Base-by-base conservation (phyloP, 1,140 invertebrate genomes). In the Chironomus tepperi region DNA sequence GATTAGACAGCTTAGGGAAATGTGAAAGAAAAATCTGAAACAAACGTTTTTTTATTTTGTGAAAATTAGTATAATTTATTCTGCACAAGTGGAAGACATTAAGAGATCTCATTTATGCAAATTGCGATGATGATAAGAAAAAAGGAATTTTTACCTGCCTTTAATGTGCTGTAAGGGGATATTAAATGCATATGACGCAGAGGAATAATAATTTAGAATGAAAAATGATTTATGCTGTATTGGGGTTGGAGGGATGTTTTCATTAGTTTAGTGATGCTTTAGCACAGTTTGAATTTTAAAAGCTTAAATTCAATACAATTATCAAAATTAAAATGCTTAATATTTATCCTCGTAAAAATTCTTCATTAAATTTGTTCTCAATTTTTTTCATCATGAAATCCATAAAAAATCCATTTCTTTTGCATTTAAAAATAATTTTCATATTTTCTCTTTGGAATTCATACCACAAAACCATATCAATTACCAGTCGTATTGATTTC, bases 21-120 rank as follows among this genome's bases (percentile, higher is more conserved):
- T 47, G 1, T 47, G n/a, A 57, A 5, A 57, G n/a, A 57, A 34
- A 57, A n/a, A n/a, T 57, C 47, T 57, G 12, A 57, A n/a, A 3
- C n/a, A 57, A 57, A 57, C 47, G 47, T 57, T 57, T 57, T n/a
- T 47, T 57, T 57, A 57, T 57, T 57, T 57, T 57, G 47, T 57
- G 47, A 57, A 57, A 57, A 57, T 57, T 57, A 57, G 47, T 57
- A 57, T 57, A 57, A 57, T 57, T 57, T 57, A 57, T 57, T 57
- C 47, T 57, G 47, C 47, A 57, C 47, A 57, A 57, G 47, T 57
- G 47, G 12, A 57, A 57, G 47, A 57, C 47, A 57, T 57, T 57
- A 57, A 57, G 12, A 57, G 47, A 57, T 57, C 47, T 57, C 47
- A 57, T 57, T 57, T 57, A 57, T 57, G 47, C 47, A 57, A 57